Conservation (phyloP, 2,113 vertebrate species). For the Mola mola region DNA sequence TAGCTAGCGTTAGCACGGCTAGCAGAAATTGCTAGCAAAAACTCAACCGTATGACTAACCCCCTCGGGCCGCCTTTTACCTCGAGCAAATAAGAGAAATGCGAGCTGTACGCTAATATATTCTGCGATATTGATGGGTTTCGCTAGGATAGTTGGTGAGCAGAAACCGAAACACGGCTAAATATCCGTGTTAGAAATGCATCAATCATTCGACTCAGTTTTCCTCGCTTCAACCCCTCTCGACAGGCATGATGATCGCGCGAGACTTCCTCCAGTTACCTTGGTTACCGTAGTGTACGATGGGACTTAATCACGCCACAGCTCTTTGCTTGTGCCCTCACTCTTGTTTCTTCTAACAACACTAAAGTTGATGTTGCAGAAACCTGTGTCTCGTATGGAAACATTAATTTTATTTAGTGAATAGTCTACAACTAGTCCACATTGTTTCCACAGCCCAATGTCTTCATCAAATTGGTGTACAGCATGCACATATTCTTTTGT, state of each 20-base stretch:
- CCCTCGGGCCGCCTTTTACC: slow-evolving; percentile 23
- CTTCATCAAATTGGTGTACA: too few species aligned
- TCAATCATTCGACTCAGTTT: slow-evolving; percentile 74
- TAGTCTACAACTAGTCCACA: too few species aligned
- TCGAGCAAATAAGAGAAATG: slow-evolving; percentile 13
- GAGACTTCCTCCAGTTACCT: slow-evolving; percentile 68
- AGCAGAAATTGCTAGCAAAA: slow-evolving; percentile 49
- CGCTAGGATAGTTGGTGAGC: slow-evolving; percentile 15
- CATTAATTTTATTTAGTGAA: too few species aligned
- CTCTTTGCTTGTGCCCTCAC: too few species aligned
- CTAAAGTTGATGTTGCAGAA: too few species aligned
- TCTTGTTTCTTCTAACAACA: too few species aligned
- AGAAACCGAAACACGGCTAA: slow-evolving; percentile 54
- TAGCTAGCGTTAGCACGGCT: slow-evolving; percentile 59
- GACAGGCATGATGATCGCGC: slow-evolving; percentile 56
- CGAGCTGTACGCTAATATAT: slow-evolving; percentile 25
- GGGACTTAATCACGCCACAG: too few species aligned
- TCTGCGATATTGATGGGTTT: slow-evolving; percentile 10
- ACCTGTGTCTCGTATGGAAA: too few species aligned
- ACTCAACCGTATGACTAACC: slow-evolving; percentile 43
- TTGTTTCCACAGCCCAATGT: too few species aligned
- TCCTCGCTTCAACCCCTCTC: slow-evolving; percentile 63
- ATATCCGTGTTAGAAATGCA: slow-evolving; percentile 61
- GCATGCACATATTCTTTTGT: too few species aligned
- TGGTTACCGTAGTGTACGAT: slow-evolving; percentile 62